Conservation (phyloP, 2,888 invertebrate species). For the Stramonita haemastoma region DNA sequence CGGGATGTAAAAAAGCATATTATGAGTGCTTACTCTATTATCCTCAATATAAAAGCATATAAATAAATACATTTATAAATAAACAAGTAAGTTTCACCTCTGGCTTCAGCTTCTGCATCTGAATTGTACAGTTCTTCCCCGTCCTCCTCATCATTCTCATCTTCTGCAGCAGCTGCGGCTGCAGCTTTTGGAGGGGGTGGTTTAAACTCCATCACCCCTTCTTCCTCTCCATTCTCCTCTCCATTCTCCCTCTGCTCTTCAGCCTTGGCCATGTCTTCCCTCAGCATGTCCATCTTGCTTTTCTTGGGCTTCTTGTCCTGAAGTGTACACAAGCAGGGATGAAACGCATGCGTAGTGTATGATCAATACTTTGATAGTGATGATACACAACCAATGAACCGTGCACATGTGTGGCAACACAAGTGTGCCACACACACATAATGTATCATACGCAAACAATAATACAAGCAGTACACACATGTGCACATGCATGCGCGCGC, state of each 20-base stretch:
- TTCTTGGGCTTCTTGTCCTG: constrained; percentile 50
- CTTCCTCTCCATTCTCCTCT: constrained; percentile 33
- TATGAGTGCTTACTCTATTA: no score
- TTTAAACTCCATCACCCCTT: constrained; percentile 40
- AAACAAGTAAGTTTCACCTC: constrained; percentile 8
- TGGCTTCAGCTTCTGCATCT: constrained; percentile 52
- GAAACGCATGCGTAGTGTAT: neutral
- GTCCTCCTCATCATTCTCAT: constrained; percentile 46
- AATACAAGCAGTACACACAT: no score
- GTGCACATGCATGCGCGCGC: neutral
- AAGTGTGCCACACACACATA: no score
- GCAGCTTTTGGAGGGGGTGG: constrained; percentile 11
- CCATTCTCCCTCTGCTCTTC: constrained; percentile 44
- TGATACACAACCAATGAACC: neutral
- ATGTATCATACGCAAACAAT: no score
- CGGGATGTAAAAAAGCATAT: no score
- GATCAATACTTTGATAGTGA: no score
- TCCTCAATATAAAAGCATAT: no score
- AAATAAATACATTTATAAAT: no score
- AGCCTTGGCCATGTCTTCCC: constrained; percentile 47
- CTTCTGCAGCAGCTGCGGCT: constrained; percentile 32
- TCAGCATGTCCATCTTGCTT: constrained; percentile 51
- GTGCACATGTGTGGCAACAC: no score
- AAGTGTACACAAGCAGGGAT: neutral
- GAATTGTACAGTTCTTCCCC: constrained; percentile 37